Percentiles rank a stretch among this genome's conserved stretches.
Conservation (phyloP, 2,797 vertebrate genomes). For the Melanotaenia maccullochi region DNA sequence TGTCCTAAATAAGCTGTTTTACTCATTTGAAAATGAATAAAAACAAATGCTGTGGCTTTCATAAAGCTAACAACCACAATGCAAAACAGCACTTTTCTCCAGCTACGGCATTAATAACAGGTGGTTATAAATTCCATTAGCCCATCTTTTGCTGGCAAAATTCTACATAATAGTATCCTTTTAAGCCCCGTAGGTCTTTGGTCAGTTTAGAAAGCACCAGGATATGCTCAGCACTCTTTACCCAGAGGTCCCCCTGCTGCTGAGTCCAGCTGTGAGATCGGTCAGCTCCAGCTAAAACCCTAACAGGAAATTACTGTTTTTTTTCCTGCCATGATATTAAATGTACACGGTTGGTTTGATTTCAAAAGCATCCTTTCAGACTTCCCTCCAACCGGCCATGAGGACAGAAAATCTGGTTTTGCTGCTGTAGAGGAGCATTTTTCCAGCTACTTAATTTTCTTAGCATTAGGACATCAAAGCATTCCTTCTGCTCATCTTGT, state of each 20-base stretch:
- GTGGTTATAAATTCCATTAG: slow-evolving; percentile 66
- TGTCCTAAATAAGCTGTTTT: slow-evolving; percentile 8
- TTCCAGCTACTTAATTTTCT: background rate
- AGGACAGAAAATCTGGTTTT: slow-evolving; percentile 28
- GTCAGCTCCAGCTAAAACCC: slow-evolving; percentile 57
- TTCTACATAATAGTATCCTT: slow-evolving; percentile 52
- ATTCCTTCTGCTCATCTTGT: slow-evolving; percentile 17
- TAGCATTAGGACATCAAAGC: slow-evolving; percentile 19
- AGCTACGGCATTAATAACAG: slow-evolving; percentile 26
- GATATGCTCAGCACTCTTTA: slow-evolving; percentile 22
- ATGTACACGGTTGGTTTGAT: slow-evolving; percentile 55
- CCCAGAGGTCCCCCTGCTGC: slow-evolving; percentile 31
- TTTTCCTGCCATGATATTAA: slow-evolving; percentile 58
- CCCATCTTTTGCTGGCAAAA: slow-evolving; percentile 36
- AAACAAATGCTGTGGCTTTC: slow-evolving; percentile 4
- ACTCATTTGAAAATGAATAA: slow-evolving; percentile 6
- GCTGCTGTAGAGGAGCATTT: slow-evolving; percentile 23
- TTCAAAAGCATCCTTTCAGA: slow-evolving; percentile 39
- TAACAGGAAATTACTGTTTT: slow-evolving; percentile 60
- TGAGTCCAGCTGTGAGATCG: slow-evolving; percentile 59
- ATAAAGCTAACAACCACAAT: slow-evolving; percentile 3
- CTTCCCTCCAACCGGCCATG: slow-evolving; percentile 24
- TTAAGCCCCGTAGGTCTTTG: slow-evolving; percentile 56
- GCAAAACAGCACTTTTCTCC: slow-evolving; percentile 38
- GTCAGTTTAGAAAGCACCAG: slow-evolving; percentile 45